Conservation (phyloP, 2,113 vertebrate genomes). For the Shinisaurus crocodilurus region DNA sequence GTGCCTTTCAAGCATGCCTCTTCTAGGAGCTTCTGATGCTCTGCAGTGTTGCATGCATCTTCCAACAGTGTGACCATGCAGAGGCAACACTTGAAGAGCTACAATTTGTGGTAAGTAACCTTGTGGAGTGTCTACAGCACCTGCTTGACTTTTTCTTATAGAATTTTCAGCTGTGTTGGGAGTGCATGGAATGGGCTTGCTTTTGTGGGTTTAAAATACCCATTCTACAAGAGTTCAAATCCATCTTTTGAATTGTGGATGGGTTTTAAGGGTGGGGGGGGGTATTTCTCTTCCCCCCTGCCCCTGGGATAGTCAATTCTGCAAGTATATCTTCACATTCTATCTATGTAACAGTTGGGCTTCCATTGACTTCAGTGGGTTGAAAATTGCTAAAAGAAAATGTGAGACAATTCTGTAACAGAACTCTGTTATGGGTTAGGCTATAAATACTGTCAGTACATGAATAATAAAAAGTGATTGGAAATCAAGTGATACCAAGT, state of each 20-base stretch:
- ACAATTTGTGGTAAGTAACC: constrained; percentile 58
- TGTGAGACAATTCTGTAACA: neutral
- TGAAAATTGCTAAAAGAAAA: neutral
- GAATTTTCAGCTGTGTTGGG: neutral
- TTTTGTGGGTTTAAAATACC: neutral
- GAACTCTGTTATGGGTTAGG: neutral
- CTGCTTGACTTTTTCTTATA: accelerated
- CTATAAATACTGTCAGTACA: neutral
- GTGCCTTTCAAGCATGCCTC: constrained; percentile 24
- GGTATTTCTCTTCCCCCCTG: too few species aligned
- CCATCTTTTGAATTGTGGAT: neutral
- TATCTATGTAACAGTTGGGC: neutral
- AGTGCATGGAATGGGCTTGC: neutral
- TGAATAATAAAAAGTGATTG: neutral
- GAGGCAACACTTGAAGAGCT: constrained; percentile 30
- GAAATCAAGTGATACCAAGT: neutral
- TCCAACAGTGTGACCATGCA: constrained; percentile 30
- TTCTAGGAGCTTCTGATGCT: constrained; percentile 24
- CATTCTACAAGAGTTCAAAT: neutral
- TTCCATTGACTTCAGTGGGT: neutral
- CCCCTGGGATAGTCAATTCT: neutral
- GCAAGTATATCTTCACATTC: accelerated
- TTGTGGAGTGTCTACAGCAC: constrained; percentile 44
- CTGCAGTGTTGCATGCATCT: constrained; percentile 31
- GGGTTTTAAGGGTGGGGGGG: neutral